A percentile compares a stretch with the other conserved stretches of the same genome.
phyloP scores from a whole-genome alignment of 2,113 vertebrate genomes.

The Mesitornis unicolor region DNA sequence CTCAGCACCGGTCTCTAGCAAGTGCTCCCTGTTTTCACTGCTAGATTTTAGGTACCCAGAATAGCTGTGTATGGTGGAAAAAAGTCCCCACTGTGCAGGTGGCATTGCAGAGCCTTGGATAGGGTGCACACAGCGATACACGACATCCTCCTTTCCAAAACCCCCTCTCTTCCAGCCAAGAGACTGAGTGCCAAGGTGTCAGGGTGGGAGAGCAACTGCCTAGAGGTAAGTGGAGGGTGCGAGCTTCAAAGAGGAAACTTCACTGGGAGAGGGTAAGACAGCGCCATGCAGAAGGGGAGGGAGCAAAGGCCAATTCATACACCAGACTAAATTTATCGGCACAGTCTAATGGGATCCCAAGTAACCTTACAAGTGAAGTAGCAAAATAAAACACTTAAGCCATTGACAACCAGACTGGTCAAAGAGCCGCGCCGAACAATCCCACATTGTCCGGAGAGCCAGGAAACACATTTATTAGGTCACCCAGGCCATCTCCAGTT shows the following conservation, averaged over 20 bases:
- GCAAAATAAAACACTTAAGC: constrained; percentile 48
- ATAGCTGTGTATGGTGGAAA: neutral
- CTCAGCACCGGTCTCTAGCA: neutral
- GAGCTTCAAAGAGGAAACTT: neutral
- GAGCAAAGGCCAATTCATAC: neutral
- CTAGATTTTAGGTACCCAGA: neutral
- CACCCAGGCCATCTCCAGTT: constrained; percentile 37
- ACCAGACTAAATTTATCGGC: neutral
- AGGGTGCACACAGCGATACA: neutral
- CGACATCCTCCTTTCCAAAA: neutral
- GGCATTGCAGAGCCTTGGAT: neutral
- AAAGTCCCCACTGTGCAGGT: neutral
- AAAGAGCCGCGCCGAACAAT: constrained; percentile 32
- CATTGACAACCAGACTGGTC: constrained; percentile 27
- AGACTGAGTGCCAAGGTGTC: neutral
- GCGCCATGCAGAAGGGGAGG: neutral
- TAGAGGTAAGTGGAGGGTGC: neutral
- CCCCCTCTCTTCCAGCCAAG: neutral
- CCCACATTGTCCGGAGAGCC: neutral
- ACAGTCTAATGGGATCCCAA: constrained; percentile 3
- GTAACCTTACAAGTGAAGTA: constrained; percentile 24
- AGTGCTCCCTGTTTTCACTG: accelerated
- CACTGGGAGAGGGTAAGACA: neutral
- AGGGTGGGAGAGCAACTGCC: neutral
- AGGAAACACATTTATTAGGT: constrained; percentile 50